phyloP scores from a whole-genome alignment of 2,113 vertebrate genomes.

The Balaenoptera acutorostrata region DNA sequence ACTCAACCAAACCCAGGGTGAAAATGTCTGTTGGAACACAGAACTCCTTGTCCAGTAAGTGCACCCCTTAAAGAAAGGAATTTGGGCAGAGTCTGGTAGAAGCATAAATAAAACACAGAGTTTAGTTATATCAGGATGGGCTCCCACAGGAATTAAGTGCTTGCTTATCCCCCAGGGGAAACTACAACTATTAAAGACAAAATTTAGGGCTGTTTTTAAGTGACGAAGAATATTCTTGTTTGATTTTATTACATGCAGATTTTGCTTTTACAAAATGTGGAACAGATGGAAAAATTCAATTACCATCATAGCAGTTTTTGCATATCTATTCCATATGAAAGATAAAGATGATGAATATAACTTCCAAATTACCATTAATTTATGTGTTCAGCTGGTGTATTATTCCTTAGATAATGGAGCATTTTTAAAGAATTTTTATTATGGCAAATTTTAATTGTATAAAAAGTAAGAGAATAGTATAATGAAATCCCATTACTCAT shows the following conservation, averaged over 20 bases:
- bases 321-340: neutral
- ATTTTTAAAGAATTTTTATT: neutral
- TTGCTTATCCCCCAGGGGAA: neutral
- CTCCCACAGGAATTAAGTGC: neutral
- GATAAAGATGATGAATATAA: neutral
- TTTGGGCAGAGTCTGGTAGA: neutral
- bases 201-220: neutral
- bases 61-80: neutral
- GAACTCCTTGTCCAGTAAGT: neutral
- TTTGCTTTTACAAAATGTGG: slow-evolving; percentile 20
- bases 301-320: neutral
- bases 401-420: neutral
- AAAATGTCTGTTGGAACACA: neutral
- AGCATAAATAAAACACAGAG: neutral
- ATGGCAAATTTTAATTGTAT: neutral
- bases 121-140: neutral
- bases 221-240: neutral
- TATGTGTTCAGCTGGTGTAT: neutral
- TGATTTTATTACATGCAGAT: neutral
- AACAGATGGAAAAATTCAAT: neutral
- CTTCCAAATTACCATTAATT: neutral
- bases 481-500: neutral
- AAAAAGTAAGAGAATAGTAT: neutral
- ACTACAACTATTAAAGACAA: neutral
- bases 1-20: neutral